Base-by-base conservation (phyloP, 2,797 vertebrate species). In the Gymnothorax javanicus region DNA sequence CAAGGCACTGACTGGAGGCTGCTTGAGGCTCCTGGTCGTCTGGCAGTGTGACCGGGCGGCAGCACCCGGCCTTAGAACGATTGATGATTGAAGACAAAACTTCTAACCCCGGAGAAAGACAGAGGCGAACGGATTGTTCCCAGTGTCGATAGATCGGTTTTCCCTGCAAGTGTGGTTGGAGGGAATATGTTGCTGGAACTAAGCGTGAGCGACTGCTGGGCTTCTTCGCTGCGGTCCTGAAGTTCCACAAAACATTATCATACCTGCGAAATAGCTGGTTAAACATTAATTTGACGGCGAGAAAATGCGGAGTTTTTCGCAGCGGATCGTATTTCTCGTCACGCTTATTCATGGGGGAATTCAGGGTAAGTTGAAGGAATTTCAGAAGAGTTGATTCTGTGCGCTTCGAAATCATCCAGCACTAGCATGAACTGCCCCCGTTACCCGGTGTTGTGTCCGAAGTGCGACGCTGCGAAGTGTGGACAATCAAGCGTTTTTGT, bases 241-340 rank as follows among this genome's bases (percentile, higher is more conserved):
- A 57, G 79, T 59, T 77, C 60, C n/a, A 52, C 57, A 33, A 17
- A 25, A 13, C 5, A n/a, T 69, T 43, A 17, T 6, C 20, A 17
- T 64, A 69, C 64, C 43, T 58, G 20, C 8, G 84, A 15, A 59
- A 82, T 73, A 17, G 27, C 27, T 75, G 23, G 17, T 11, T 83
- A 13, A 86, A 56, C 81, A 82, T 12, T 12, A 77, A 52, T 67
- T 82, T 83, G 64, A 89, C 79, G 87, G 90, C 90, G 90, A 88
- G 86, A 91, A 83, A 82, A 93, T 93, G 93, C 90, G 57, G 84
- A 85, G 69, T 84, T 54, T 23, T 20, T 54, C n/a, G 84, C 20
- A 88, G 4, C 89, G 89, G 87, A 84, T 89, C 23, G 57, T 90
- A 88, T 59, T 93, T 8, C n/a, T 91, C 54, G 58, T 92, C 11